Percentiles rank a stretch among this genome's conserved stretches.
Conservation (phyloP, 2,888 invertebrate genomes). For the Desoria tigrina region DNA sequence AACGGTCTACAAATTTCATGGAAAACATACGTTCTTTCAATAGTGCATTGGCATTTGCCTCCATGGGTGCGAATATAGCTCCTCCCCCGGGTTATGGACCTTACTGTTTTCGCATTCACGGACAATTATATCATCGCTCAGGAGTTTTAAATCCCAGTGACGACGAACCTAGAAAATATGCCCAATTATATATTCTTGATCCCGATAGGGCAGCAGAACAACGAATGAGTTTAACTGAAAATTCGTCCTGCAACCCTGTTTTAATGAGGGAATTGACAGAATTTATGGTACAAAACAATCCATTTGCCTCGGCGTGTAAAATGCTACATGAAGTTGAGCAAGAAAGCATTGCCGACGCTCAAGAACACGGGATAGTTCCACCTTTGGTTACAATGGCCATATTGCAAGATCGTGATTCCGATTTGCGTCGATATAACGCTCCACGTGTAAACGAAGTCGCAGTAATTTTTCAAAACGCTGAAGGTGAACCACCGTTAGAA, state of each 20-base stretch:
- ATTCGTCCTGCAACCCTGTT: not conserved
- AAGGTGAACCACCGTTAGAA: too few species aligned
- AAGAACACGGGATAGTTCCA: not conserved
- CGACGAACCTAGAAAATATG: too few species aligned
- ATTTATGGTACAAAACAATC: slow-evolving; percentile 21
- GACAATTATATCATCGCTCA: slow-evolving; percentile 41
- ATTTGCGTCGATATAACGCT: slow-evolving; percentile 43
- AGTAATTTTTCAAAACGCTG: too few species aligned
- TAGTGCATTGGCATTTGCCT: too few species aligned
- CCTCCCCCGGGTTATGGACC: too few species aligned
- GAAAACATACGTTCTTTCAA: too few species aligned
- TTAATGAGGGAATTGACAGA: not conserved
- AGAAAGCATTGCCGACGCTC: not conserved
- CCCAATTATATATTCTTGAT: slow-evolving; percentile 39
- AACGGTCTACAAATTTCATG: too few species aligned
- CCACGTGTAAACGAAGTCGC: too few species aligned
- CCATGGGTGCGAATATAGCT: too few species aligned
- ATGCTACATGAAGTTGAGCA: slow-evolving; percentile 43
- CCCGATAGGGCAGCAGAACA: slow-evolving; percentile 1
- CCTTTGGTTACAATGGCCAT: slow-evolving; percentile 12
- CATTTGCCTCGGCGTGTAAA: slow-evolving; percentile 44
- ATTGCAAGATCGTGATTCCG: slow-evolving; percentile 3
- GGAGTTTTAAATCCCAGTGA: slow-evolving; percentile 4
- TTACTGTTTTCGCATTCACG: slow-evolving; percentile 45
- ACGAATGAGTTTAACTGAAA: not conserved